phyloP scores from a whole-genome alignment of 2,797 vertebrate genomes.

The Acestrorhynchus altus region DNA sequence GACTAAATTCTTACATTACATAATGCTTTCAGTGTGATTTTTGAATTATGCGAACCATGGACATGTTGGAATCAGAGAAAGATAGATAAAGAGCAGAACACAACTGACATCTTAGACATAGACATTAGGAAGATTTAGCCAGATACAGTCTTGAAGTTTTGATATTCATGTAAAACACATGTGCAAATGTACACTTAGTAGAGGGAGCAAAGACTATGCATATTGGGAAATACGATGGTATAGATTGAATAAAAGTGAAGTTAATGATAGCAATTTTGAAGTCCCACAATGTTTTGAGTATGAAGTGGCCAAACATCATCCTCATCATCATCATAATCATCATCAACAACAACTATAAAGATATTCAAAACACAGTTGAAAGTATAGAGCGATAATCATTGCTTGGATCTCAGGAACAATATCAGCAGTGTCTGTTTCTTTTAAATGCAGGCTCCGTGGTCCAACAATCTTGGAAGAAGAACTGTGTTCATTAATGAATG shows the following conservation, averaged over 20 bases:
- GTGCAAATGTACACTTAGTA: background rate
- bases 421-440: background rate
- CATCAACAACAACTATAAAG: no score
- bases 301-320: background rate
- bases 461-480: slow-evolving; percentile 60
- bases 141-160: background rate
- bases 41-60: no score
- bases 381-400: slow-evolving; percentile 57
- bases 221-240: background rate
- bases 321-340: no score
- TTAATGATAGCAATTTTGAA: background rate
- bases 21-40: no score
- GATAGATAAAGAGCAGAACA: background rate
- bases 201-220: background rate
- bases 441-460: background rate
- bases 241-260: background rate
- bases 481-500: slow-evolving; percentile 59
- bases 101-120: background rate
- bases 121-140: no score
- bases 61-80: background rate
- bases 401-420: slow-evolving; percentile 14
- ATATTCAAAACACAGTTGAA: no score
- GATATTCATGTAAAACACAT: background rate
- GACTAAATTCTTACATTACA: no score
- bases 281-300: background rate